Conservation (phyloP, 2,888 invertebrate genomes). For the Tridacna crocea region DNA sequence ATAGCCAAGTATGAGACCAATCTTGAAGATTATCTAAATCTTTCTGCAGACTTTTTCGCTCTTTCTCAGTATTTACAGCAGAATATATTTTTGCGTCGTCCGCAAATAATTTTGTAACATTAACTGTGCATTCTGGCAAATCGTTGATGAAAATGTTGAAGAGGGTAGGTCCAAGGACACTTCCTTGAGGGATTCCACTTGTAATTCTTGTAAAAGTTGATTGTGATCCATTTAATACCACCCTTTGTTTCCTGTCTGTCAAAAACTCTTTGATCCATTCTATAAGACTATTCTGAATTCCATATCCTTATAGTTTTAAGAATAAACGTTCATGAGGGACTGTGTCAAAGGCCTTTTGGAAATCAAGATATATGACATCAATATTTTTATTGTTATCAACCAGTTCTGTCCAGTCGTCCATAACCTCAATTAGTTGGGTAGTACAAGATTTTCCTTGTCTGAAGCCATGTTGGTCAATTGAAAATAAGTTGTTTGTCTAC, state of each 20-base stretch:
- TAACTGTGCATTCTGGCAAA: background rate
- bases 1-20: slow-evolving; percentile 12
- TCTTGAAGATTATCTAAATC: background rate
- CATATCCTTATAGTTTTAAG: background rate
- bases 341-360: slow-evolving; percentile 3
- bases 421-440: background rate
- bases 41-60: slow-evolving; percentile 1
- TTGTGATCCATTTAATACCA: background rate
- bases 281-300: background rate
- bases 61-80: background rate
- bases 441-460: background rate
- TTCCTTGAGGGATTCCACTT: slow-evolving; percentile 5
- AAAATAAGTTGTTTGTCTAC: background rate
- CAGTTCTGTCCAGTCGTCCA: background rate
- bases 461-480: background rate
- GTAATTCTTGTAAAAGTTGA: background rate
- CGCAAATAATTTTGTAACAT: background rate
- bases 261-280: background rate
- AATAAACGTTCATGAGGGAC: background rate
- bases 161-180: background rate
- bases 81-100: slow-evolving; percentile 9
- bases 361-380: background rate
- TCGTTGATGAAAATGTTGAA: slow-evolving; percentile 10
- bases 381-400: background rate
- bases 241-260: background rate